Conservation (phyloP, 2,888 invertebrate species). For the Temnothorax unifasciatus region DNA sequence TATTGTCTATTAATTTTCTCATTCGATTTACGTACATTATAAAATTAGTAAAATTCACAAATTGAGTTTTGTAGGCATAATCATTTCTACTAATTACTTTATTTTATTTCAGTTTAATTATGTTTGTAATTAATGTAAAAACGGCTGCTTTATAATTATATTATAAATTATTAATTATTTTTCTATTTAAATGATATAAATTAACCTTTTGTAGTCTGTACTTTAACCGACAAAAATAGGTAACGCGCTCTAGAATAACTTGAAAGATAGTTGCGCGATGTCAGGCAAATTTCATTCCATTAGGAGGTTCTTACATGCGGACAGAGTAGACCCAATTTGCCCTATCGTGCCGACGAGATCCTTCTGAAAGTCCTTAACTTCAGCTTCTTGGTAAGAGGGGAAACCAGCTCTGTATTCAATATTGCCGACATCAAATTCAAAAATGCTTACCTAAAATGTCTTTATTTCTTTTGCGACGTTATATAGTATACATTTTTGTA, state of each 20-base stretch:
- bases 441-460: neutral
- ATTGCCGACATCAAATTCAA: neutral
- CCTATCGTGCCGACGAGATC: constrained; percentile 31
- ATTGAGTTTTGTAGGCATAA: neutral
- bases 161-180: constrained; percentile 21
- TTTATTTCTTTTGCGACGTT: neutral
- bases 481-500: neutral
- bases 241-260: neutral
- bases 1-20: neutral
- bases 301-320: constrained; percentile 18
- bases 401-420: neutral
- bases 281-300: constrained; percentile 34
- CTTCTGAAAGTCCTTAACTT: constrained; percentile 43
- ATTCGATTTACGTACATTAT: neutral
- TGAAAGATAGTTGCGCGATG: constrained; percentile 2
- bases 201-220: neutral
- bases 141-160: neutral
- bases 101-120: neutral
- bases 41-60: neutral
- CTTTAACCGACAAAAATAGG: neutral
- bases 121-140: neutral
- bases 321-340: constrained; percentile 38
- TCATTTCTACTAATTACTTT: neutral
- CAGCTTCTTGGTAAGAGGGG: neutral
- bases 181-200: neutral